Evolutionary conservation across 2,888 invertebrate genomes (phyloP).

Genomic region (Clitarchus hookeri): DNA sequence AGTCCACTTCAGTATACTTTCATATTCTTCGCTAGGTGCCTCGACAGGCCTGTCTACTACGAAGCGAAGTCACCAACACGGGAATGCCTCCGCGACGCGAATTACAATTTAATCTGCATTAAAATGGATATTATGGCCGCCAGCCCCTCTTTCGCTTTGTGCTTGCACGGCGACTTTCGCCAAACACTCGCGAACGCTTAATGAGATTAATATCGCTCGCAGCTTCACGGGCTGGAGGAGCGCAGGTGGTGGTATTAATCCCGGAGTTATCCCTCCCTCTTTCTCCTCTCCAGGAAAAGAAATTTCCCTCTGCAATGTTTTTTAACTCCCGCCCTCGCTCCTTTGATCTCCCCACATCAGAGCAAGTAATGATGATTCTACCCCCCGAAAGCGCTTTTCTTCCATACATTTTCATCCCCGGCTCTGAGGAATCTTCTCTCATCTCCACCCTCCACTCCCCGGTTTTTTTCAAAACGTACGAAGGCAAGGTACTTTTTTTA

Average conservation of each 20-base stretch:
- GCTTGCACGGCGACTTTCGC: background rate
- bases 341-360: constrained; percentile 14
- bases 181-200: background rate
- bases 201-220: constrained; percentile 1
- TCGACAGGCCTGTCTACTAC: background rate
- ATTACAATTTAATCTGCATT: constrained; percentile 14
- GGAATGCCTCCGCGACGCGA: background rate
- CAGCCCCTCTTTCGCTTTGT: background rate
- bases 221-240: background rate
- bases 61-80: background rate
- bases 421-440: background rate
- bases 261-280: background rate
- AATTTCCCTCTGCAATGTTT: background rate
- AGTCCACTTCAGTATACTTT: too few relatives aligned
- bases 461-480: background rate
- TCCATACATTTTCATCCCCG: background rate
- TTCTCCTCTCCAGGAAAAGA: background rate
- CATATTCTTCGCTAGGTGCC: too few relatives aligned
- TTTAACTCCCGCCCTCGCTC: background rate
- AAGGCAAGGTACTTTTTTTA: background rate
- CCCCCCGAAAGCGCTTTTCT: background rate
- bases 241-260: background rate
- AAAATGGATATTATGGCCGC: background rate
- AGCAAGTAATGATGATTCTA: background rate
- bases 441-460: background rate